Percentiles rank a stretch among this genome's conserved stretches.
Evolutionary conservation across 1,140 invertebrate species (phyloP).

Genomic region (Drosophila persimilis): DNA sequence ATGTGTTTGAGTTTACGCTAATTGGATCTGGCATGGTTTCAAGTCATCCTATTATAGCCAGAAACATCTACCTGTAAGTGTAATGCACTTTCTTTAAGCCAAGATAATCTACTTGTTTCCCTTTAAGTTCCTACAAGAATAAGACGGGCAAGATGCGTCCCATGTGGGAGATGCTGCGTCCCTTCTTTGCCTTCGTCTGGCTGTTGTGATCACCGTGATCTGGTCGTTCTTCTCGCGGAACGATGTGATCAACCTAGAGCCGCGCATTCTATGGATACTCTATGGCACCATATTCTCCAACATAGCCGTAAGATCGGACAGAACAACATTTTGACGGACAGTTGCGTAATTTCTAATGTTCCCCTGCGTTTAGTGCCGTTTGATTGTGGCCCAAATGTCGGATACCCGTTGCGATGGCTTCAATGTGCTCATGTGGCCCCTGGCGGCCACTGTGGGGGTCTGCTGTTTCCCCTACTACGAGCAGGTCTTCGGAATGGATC

Average conservation of each 20-base stretch:
- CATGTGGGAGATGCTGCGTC: constrained; percentile 92
- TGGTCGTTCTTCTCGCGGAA: constrained; percentile 93
- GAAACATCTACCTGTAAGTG: constrained; percentile 95
- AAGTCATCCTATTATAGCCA: constrained; percentile 93
- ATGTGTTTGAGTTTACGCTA: constrained; percentile 91
- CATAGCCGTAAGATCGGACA: constrained; percentile 91
- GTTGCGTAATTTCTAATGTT: neutral
- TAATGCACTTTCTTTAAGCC: too few species aligned
- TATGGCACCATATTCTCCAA: constrained; percentile 97
- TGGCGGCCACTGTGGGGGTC: constrained; percentile 84
- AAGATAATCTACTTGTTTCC: neutral
- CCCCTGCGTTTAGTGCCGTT: constrained; percentile 87
- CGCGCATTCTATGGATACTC: constrained; percentile 93
- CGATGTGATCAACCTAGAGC: constrained; percentile 91
- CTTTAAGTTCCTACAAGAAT: constrained; percentile 89
- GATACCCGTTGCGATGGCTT: constrained; percentile 92
- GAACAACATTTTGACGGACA: neutral
- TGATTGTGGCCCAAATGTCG: constrained; percentile 98
- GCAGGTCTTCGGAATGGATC: constrained; percentile 80
- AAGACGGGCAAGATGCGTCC: constrained; percentile 94
- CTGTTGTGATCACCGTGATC: constrained; percentile 88
- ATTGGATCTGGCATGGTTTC: constrained; percentile 92
- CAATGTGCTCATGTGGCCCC: constrained; percentile 92
- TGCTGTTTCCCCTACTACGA: constrained; percentile 84
- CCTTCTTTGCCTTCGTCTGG: constrained; percentile 89